Conservation (phyloP, 1,140 invertebrate species). For the Musca domestica region DNA sequence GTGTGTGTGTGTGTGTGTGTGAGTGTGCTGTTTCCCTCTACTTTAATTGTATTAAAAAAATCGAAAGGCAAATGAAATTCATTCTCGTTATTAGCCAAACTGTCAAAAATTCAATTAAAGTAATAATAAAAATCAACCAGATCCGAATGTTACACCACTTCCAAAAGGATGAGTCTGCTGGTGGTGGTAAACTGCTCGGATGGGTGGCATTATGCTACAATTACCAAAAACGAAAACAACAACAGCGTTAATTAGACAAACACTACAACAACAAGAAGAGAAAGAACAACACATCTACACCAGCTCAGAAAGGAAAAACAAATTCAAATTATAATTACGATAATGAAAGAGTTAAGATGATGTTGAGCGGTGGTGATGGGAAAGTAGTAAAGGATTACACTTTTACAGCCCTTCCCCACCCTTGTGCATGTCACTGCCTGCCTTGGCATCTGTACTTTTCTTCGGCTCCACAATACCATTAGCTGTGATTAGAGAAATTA, state of each 20-base stretch:
- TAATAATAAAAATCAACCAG: constrained; percentile 12
- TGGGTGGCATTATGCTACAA: neutral
- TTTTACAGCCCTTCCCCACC: too few relatives aligned
- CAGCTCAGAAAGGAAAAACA: too few relatives aligned
- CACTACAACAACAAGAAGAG: too few relatives aligned
- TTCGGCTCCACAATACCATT: neutral
- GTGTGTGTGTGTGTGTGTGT: neutral
- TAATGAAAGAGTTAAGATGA: constrained; percentile 16
- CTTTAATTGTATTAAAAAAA: constrained; percentile 18
- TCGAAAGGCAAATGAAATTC: constrained; percentile 17
- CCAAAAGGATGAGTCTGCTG: too few relatives aligned
- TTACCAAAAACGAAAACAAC: neutral
- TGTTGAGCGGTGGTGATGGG: neutral
- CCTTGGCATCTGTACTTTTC: too few relatives aligned
- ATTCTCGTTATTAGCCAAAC: constrained; percentile 19
- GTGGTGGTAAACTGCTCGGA: neutral
- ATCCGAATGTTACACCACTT: too few relatives aligned
- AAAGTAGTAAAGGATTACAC: neutral
- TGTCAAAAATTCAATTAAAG: constrained; percentile 20
- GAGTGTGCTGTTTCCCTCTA: neutral
- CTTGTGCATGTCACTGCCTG: too few relatives aligned
- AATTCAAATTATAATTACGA: constrained; percentile 18
- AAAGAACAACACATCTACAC: too few relatives aligned
- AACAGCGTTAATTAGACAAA: neutral
- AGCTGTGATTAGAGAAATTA: constrained; percentile 7